Evolutionary conservation across 1,140 invertebrate genomes (phyloP).

Genomic region (Saccostrea echinata): DNA sequence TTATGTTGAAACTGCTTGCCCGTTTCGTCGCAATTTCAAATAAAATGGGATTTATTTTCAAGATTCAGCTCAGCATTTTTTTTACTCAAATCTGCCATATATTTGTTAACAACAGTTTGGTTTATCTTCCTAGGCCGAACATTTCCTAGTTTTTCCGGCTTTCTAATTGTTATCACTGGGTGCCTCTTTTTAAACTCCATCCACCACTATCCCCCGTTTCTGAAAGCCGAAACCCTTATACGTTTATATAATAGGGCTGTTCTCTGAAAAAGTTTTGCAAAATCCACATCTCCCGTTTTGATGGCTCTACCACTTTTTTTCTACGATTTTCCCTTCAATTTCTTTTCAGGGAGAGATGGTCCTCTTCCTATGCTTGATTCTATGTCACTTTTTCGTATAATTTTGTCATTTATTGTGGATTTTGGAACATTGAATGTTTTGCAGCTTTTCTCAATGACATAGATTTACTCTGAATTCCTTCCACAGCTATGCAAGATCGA

Average conservation of each 20-base stretch:
- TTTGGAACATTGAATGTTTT: neutral
- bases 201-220: conserved; percentile 43
- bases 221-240: conserved; percentile 23
- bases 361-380: neutral
- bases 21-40: conserved; percentile 50
- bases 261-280: neutral
- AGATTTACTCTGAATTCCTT: neutral
- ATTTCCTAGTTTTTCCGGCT: conserved; percentile 7
- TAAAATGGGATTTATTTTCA: neutral
- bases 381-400: neutral
- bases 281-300: conserved; percentile 27
- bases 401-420: neutral
- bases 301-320: neutral
- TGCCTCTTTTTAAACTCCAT: conserved; percentile 32
- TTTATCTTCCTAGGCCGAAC: conserved; percentile 10
- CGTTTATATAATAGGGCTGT: conserved; percentile 9
- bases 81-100: neutral
- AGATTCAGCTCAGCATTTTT: conserved; percentile 12
- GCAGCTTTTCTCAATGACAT: neutral
- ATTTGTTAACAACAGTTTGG: neutral
- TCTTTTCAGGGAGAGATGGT: neutral
- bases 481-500: neutral
- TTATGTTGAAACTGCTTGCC: conserved; percentile 47
- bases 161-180: conserved; percentile 19
- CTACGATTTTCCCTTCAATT: neutral